These are phyloP conservation scores for Drosophila trapezifrons DNA, from an alignment of 1,140 invertebrate species.

Conservation along the genomic window DNA sequence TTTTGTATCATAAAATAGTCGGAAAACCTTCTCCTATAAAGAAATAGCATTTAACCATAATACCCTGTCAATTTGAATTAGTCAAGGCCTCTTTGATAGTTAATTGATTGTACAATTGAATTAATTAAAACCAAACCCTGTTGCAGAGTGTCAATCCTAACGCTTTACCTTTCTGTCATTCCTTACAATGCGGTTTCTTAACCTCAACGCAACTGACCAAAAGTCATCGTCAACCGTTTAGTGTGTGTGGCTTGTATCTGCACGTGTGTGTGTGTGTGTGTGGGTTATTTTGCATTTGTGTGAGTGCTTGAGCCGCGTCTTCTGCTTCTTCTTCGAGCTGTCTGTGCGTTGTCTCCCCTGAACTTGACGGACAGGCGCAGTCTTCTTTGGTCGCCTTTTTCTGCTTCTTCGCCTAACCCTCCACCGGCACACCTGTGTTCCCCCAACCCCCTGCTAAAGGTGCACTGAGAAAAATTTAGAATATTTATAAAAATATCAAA, in stretches of 20 bases:
- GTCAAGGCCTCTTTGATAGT: neutral
- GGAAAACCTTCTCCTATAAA: no score
- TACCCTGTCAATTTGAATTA: neutral
- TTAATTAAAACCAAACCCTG: neutral
- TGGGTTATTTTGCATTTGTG: neutral
- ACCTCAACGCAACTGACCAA: constrained; percentile 13
- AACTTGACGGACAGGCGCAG: constrained; percentile 58
- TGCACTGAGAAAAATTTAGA: neutral
- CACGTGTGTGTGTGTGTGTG: neutral
- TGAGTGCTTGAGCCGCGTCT: constrained; percentile 6
- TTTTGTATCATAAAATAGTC: neutral
- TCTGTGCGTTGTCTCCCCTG: constrained; percentile 31
- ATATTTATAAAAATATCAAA: neutral
- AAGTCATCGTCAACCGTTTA: constrained; percentile 28
- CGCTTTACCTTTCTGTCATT: constrained; percentile 12
- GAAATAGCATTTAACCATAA: no score
- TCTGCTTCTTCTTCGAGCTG: constrained; percentile 5
- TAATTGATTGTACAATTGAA: neutral
- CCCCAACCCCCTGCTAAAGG: neutral
- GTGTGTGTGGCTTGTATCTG: constrained; percentile 8
- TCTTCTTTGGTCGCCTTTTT: constrained; percentile 17
- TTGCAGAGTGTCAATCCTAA: constrained; percentile 19
- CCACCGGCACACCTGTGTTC: neutral
- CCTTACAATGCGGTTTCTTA: constrained; percentile 9
- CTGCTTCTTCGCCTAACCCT: neutral